Base-by-base conservation (phyloP, 2,113 vertebrate genomes). In the Meriones unguiculatus region DNA sequence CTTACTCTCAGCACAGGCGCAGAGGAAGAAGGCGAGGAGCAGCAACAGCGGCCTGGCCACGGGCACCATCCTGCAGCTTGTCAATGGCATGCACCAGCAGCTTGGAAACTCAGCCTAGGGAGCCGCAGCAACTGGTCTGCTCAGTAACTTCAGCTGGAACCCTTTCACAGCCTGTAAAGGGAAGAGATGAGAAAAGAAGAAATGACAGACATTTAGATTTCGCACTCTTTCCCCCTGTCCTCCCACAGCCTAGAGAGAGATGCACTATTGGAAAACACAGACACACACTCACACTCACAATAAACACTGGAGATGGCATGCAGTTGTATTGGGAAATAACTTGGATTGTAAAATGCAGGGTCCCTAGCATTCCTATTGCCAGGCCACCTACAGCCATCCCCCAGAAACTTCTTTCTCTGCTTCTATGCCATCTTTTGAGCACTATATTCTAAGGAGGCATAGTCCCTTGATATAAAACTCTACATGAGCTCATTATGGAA, bases 1-100 rank as follows among this genome's bases (percentile, higher is more conserved):
- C 99, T 99, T 99, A 99, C 99, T 99, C 99, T 99, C 99, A 97
- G 99, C 99, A 97, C 99, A 98, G 93, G 99, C 98, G 95, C 95
- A 98, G 98, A 99, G 98, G 76, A 99, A 98, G 97, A 99, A 98
- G 98, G 98, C 98, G 94, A 99, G 99, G 98, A 99, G 97, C 96
- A 99, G 99, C 99, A 99, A 98, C 98, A 98, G 35, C 95, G 98
- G 98, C 98, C 99, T 99, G 99, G 98, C 98, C 98, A 98, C 50
- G 96, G 98, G 99, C 99, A 99, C 99, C 99, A 98, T 99, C 99
- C 96, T 98, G 99, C 98, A 99, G 99, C 98, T 99, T 99, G 99
- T 99, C 99, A 99, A 99, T 99, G 98, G 99, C 99, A 98, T 98
- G 98, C 98, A 98, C 99, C 4, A 98, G 99, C 99, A 87, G 95